Evolutionary conservation across 2,888 invertebrate species (phyloP), one percentile per base, ranked within the genome.

Genomic region (Meta bourneti): DNA sequence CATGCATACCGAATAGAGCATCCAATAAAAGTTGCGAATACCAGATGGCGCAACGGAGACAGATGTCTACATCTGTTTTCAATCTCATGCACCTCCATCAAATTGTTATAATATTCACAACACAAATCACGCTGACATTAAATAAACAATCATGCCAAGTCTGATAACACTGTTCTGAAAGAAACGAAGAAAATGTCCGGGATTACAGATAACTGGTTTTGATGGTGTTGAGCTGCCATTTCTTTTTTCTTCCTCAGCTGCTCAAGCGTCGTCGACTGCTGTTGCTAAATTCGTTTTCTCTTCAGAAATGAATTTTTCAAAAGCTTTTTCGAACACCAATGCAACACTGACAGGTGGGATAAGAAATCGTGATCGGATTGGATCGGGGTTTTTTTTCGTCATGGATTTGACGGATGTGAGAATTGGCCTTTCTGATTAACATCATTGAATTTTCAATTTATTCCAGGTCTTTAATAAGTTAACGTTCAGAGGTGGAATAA

Each of bases 301-400:
- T 61, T 11, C 61, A 61, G 61, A 61, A 61, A 61, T 61, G 61
- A 61, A 61, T 61, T 61, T 61, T 61, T 61, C 61, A 61, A 16
- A 11, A 61, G 61, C 61, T 9, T 16, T 61, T 61, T 74, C 0
- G n/a, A 74, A 74, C 19, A 34, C n/a, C 74, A 20, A 74, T 34
- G 9, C 19, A n/a, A 74, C 16, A 74, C n/a, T 20, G 74, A 34
- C 74, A 74, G 19, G n/a, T 19, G 34, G 5, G n/a, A n/a, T 19
- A 20, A 74, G 5, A 74, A 74, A 74, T 74, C 20, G 74, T 74
- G 74, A 74, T 74, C 5, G 74, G n/a, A 16, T n/a, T 72, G 72
- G 72, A 72, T 19, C 1, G 19, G 20, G 13, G 20, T 72, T 20
- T 72, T 20, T 20, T 74, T 7, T 19, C 8, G 7, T n/a, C 20